These are phyloP conservation scores for Chrysolina haemoptera DNA, from an alignment of 2,888 invertebrate species.

Conservation along the genomic window DNA sequence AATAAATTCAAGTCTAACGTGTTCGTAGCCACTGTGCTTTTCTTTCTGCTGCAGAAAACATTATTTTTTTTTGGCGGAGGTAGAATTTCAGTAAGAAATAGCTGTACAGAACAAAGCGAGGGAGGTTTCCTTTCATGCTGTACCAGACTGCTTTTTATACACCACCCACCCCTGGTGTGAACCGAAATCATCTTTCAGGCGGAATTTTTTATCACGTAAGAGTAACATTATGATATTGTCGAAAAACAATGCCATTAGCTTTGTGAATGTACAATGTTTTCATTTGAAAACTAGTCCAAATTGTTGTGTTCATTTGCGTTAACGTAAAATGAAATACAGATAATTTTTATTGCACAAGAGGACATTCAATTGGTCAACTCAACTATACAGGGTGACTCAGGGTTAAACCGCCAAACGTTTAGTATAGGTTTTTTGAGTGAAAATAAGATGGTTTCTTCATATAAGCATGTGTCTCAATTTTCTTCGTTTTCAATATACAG, in stretches of 20 bases:
- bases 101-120: slow-evolving; percentile 11
- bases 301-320: too few relatives aligned
- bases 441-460: too few relatives aligned
- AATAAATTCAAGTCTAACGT: slow-evolving; percentile 59
- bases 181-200: not conserved
- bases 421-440: too few relatives aligned
- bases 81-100: not conserved
- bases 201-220: not conserved
- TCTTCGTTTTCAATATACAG: too few relatives aligned
- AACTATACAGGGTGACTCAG: too few relatives aligned
- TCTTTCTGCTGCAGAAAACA: slow-evolving; percentile 37
- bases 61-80: slow-evolving; percentile 9
- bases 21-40: slow-evolving; percentile 50
- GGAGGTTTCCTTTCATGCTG: slow-evolving; percentile 10
- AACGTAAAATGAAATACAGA: too few relatives aligned
- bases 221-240: not conserved
- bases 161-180: not conserved
- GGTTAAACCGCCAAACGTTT: too few relatives aligned
- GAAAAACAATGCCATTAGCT: not conserved
- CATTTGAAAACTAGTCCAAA: too few relatives aligned
- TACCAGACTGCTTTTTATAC: slow-evolving; percentile 15
- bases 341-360: too few relatives aligned
- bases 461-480: too few relatives aligned
- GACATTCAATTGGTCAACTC: too few relatives aligned
- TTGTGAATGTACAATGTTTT: not conserved